These are phyloP conservation scores for Noturus placidus DNA, from an alignment of 2,113 vertebrate genomes.

Conservation along the genomic window DNA sequence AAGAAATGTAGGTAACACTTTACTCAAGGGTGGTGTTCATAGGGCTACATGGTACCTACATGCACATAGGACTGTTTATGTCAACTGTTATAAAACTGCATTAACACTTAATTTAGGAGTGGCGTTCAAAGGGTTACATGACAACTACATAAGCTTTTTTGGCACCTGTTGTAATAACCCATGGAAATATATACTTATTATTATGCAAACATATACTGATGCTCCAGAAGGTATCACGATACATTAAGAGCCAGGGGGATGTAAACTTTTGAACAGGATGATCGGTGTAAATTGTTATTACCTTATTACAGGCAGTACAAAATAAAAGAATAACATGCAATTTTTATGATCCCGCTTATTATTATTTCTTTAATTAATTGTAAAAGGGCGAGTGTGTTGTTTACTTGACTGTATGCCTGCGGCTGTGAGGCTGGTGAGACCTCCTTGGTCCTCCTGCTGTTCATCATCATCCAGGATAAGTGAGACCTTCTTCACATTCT, in stretches of 20 bases:
- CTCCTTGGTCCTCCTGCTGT: constrained; percentile 69
- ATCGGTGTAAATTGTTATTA: too few species aligned
- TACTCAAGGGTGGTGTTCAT: neutral
- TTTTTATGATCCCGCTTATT: too few species aligned
- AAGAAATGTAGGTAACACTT: neutral
- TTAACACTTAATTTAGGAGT: neutral
- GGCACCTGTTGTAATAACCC: neutral
- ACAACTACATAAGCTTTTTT: neutral
- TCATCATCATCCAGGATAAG: constrained; percentile 69
- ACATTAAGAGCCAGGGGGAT: too few species aligned
- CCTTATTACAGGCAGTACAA: too few species aligned
- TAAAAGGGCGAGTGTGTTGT: neutral
- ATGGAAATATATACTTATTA: neutral
- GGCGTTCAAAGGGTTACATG: neutral
- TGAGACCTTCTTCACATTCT: constrained; percentile 69
- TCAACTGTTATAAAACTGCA: neutral
- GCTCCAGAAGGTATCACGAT: too few species aligned
- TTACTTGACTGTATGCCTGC: constrained; percentile 80
- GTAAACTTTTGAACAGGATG: too few species aligned
- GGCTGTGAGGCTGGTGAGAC: constrained; percentile 63
- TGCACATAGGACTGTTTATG: neutral
- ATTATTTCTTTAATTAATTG: too few species aligned
- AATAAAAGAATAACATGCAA: too few species aligned
- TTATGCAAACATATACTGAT: too few species aligned
- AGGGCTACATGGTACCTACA: neutral